These are phyloP conservation scores for Anseranas semipalmata DNA, from an alignment of 2,113 vertebrate genomes.

Conservation along the genomic window DNA sequence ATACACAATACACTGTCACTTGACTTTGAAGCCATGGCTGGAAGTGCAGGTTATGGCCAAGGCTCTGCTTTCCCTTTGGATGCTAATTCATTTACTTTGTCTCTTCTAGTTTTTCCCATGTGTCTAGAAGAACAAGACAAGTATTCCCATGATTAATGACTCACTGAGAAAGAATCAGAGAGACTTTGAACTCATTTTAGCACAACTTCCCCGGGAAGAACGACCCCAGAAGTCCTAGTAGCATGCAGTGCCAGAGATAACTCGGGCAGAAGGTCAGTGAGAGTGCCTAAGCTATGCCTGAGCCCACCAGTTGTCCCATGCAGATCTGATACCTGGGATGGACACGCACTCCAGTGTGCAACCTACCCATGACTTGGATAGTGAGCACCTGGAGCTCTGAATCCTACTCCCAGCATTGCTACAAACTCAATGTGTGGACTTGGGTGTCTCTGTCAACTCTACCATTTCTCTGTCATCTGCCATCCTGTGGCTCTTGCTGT, in stretches of 20 bases:
- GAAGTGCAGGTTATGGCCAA: not conserved
- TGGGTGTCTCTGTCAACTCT: not conserved
- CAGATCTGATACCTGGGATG: not conserved
- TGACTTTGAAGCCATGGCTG: not conserved
- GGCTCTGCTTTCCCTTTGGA: not conserved
- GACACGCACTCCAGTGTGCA: not conserved
- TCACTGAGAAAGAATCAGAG: conserved; percentile 41
- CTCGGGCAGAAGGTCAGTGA: not conserved
- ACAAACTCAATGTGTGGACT: not conserved
- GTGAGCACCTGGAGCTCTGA: not conserved
- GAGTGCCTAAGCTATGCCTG: not conserved
- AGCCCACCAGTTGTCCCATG: not conserved
- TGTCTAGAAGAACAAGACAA: not conserved
- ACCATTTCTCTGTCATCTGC: not conserved
- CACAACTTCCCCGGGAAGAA: conserved; percentile 41
- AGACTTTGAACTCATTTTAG: conserved; percentile 39
- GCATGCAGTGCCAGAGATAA: not conserved
- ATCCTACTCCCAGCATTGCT: not conserved
- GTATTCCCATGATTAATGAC: not conserved
- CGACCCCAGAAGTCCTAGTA: not conserved
- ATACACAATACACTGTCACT: not conserved
- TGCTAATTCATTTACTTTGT: not conserved
- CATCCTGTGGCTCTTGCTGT: not conserved
- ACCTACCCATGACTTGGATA: not conserved
- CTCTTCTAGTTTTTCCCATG: not conserved